Evolutionary conservation across 2,113 vertebrate genomes (phyloP).

Genomic region (Anolis sagrei): DNA sequence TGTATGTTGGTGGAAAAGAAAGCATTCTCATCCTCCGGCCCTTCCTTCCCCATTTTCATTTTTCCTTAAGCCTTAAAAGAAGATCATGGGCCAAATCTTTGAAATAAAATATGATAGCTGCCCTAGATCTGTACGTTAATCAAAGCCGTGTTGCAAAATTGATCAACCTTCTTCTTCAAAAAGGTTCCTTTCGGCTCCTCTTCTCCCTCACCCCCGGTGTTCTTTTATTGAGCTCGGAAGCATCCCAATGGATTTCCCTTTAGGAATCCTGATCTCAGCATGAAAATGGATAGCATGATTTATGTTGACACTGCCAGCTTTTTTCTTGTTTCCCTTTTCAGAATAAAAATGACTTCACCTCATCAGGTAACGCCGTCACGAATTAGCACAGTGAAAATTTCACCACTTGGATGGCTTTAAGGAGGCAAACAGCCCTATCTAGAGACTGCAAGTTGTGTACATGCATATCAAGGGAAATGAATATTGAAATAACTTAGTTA

Average conservation of each 20-base stretch:
- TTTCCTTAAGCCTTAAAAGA: constrained; percentile 45
- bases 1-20: neutral
- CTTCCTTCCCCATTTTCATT: neutral
- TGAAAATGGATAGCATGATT: constrained; percentile 66
- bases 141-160: constrained; percentile 65
- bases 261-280: constrained; percentile 76
- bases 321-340: constrained; percentile 50
- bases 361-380: constrained; percentile 68
- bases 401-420: constrained; percentile 61
- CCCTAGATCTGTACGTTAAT: constrained; percentile 64
- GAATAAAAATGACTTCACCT: constrained; percentile 69
- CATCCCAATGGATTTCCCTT: constrained; percentile 72
- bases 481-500: neutral
- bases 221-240: constrained; percentile 65
- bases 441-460: constrained; percentile 23
- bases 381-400: constrained; percentile 66
- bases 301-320: constrained; percentile 63
- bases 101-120: constrained; percentile 49
- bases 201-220: constrained; percentile 24
- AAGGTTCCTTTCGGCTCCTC: neutral
- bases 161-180: constrained; percentile 70
- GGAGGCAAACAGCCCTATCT: constrained; percentile 62
- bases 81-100: constrained; percentile 53
- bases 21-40: constrained; percentile 15
- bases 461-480: fast-evolving